Evolutionary conservation across 2,888 invertebrate species (phyloP).

Genomic region (Arctia plantaginis): DNA sequence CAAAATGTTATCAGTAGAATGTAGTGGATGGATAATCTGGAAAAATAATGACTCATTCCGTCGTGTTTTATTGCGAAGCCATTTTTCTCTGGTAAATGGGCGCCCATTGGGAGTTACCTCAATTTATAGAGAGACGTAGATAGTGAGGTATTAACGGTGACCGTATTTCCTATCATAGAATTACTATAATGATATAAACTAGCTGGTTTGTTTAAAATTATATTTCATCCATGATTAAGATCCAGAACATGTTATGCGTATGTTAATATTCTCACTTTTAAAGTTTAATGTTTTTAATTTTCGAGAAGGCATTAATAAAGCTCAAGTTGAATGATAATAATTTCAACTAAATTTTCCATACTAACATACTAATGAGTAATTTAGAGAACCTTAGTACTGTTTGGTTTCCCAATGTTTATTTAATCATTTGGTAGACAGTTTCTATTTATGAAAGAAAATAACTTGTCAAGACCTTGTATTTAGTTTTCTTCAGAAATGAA

Average conservation of each 20-base stretch:
- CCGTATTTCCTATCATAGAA: slow-evolving; percentile 43
- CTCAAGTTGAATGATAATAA: not conserved
- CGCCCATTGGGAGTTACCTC: slow-evolving; percentile 52
- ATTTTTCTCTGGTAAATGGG: slow-evolving; percentile 57
- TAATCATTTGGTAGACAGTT: not conserved
- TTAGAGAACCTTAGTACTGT: not conserved
- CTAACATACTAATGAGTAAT: not conserved
- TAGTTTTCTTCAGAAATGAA: too few species aligned
- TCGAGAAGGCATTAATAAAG: not conserved
- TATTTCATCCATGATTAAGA: slow-evolving; percentile 6
- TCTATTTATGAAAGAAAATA: too few species aligned
- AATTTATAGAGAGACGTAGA: slow-evolving; percentile 55
- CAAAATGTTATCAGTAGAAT: slow-evolving; percentile 41
- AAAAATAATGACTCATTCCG: slow-evolving; percentile 53
- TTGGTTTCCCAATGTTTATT: not conserved
- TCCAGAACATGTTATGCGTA: not conserved
- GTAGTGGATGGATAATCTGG: slow-evolving; percentile 50
- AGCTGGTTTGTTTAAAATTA: slow-evolving; percentile 27
- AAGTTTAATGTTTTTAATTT: not conserved
- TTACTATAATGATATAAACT: slow-evolving; percentile 37
- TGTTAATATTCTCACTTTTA: not conserved
- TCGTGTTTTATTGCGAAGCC: slow-evolving; percentile 56
- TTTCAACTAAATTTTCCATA: not conserved
- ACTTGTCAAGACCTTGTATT: not conserved
- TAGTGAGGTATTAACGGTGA: slow-evolving; percentile 47